These are phyloP conservation scores for Egretta garzetta DNA, from an alignment of 2,113 vertebrate species.

Conservation along the genomic window DNA sequence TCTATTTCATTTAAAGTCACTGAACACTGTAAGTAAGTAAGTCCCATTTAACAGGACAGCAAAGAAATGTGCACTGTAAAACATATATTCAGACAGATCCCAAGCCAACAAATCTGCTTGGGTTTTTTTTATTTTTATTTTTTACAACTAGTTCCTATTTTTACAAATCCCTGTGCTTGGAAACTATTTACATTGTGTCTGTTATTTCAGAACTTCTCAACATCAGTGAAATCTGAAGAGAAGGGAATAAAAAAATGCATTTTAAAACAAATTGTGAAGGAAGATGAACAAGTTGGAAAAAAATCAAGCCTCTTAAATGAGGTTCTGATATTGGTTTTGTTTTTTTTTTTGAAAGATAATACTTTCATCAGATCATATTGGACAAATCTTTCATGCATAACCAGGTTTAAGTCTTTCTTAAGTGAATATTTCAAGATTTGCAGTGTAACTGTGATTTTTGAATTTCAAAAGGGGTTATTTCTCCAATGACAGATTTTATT, in stretches of 20 bases:
- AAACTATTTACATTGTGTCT: not conserved
- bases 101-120: not conserved
- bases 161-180: not conserved
- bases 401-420: not conserved
- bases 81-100: not conserved
- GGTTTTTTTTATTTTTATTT: not conserved
- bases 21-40: not conserved
- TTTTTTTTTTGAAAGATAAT: not conserved
- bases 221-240: not conserved
- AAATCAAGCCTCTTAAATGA: slow-evolving; percentile 4
- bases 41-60: not conserved
- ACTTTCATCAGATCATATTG: not conserved
- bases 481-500: not conserved
- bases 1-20: not conserved
- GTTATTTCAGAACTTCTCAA: slow-evolving; percentile 12
- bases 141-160: not conserved
- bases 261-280: not conserved
- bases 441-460: not conserved
- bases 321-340: not conserved
- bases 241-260: not conserved
- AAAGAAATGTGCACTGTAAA: not conserved
- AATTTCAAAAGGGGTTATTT: not conserved
- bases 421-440: not conserved
- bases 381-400: not conserved
- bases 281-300: slow-evolving; percentile 27